A percentile compares a stretch with the other conserved stretches of the same genome.
phyloP scores from a whole-genome alignment of 2,888 invertebrate species.

The Drosophila anceps region DNA sequence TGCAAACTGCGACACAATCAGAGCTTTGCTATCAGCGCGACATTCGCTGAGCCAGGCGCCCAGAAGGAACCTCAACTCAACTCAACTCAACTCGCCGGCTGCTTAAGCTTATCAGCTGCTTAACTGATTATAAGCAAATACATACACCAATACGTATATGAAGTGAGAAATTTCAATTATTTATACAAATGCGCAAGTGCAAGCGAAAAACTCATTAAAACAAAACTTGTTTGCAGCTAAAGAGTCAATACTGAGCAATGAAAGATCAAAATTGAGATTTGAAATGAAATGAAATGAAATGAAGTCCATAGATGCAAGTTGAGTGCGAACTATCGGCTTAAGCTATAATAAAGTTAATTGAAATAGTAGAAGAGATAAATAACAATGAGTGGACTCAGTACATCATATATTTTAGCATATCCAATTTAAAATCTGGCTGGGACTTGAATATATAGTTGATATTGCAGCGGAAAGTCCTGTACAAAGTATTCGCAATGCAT shows the following conservation, averaged over 20 bases:
- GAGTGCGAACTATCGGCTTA: not conserved
- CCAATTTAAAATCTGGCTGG: not conserved
- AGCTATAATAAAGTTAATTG: no score
- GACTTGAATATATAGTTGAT: not conserved
- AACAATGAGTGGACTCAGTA: not conserved
- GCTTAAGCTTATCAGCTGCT: conserved; percentile 28
- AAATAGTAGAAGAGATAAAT: not conserved
- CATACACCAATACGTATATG: not conserved
- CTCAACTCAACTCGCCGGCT: not conserved
- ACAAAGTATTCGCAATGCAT: not conserved
- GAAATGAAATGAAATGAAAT: not conserved
- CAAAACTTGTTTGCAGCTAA: not conserved
- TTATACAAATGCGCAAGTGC: conserved; percentile 20
- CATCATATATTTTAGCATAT: not conserved
- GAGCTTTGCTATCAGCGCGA: conserved; percentile 24
- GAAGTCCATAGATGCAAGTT: not conserved
- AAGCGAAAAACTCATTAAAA: not conserved
- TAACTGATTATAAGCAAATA: not conserved
- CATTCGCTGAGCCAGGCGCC: conserved; percentile 24
- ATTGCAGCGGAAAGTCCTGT: not conserved
- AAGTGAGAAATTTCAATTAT: conserved; percentile 19
- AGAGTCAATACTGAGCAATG: not conserved
- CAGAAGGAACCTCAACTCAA: conserved; percentile 13
- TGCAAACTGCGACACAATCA: not conserved
- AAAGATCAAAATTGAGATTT: not conserved